Evolutionary conservation across 2,797 vertebrate species (phyloP).

Genomic region (Phrynocephalus vlangalii): DNA sequence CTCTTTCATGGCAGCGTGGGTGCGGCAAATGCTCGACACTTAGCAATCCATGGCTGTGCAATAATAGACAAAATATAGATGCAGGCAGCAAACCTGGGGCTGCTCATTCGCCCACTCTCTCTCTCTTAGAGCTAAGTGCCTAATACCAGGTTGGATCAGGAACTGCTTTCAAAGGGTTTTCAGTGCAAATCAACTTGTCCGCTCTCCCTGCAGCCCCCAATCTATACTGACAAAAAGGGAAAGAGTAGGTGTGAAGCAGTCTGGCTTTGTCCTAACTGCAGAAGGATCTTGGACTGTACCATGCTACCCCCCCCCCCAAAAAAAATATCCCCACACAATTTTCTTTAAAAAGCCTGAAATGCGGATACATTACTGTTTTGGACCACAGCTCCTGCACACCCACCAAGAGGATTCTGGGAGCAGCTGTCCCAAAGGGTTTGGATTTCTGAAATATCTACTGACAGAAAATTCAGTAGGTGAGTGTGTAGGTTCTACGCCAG

Average conservation of each 20-base stretch:
- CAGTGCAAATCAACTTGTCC: neutral
- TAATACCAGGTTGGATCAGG: neutral
- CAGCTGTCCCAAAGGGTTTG: too few relatives aligned
- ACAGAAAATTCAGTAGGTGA: neutral
- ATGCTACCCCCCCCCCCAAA: neutral
- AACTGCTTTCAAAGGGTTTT: neutral
- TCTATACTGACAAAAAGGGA: neutral
- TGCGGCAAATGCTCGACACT: neutral
- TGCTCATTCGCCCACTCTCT: neutral
- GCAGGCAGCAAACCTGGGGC: neutral
- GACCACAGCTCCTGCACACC: too few relatives aligned
- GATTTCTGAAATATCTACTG: neutral
- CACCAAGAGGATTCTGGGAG: too few relatives aligned
- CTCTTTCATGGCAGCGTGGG: neutral
- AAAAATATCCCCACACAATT: too few relatives aligned
- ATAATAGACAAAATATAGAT: neutral
- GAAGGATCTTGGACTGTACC: neutral
- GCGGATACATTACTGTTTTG: too few relatives aligned
- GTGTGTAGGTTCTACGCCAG: neutral
- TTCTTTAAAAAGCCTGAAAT: too few relatives aligned
- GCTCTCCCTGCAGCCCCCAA: too few relatives aligned
- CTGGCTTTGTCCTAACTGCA: neutral
- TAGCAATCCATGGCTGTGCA: neutral
- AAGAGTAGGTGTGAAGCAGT: neutral
- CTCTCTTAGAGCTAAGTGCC: conserved; percentile 30